Base-by-base conservation (phyloP, 2,113 vertebrate species). In the Tupaia tana region DNA sequence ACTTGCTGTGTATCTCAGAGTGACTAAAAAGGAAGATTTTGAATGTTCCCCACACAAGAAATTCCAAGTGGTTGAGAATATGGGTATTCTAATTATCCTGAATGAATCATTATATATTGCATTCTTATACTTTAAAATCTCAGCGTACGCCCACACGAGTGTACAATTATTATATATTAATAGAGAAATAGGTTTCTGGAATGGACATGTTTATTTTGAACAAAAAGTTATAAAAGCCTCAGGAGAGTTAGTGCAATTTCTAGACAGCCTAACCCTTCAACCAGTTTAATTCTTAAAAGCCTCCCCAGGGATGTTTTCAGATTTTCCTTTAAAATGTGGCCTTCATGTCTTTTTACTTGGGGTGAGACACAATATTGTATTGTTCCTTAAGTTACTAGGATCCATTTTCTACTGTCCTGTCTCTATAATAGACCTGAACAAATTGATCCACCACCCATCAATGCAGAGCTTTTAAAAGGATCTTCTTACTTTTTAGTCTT, bases 391-490 rank as follows among this genome's bases (percentile, higher is more conserved):
- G 59, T 94, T 81, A 84, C 87, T 67, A 31, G 54, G 52, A 63
- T 82, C 31, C 31, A 86, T 92, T 87, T 95, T 52, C 22, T 19
- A 27, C 25, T n/a, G 34, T 14, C 54, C 54, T n/a, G 12, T 66
- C 29, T 94, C 77, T 92, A 56, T 85, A 79, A 83, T 0, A 85
- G 52, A 67, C 24, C 25, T 83, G 52, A 94, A 31, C 19, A 34
- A 71, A 90, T 90, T 92, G 89, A 95, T 92, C 29, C 4, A 29
- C 43, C 12, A n/a, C 25, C 18, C 10, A 0, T 73, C 64, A 74
- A n/a, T 78, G n/a, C 27, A 80, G 22, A 20, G 25, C 89, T 96
- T 94, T 92, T 90, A 79, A 93, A 74, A 82, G 77, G 64, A 64
- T 94, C 31, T 34, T 81, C 85, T 93, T 86, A 81, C 74, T 80